Evolutionary conservation across 2,888 invertebrate species (phyloP).

Genomic region (Melipona bicolor): DNA sequence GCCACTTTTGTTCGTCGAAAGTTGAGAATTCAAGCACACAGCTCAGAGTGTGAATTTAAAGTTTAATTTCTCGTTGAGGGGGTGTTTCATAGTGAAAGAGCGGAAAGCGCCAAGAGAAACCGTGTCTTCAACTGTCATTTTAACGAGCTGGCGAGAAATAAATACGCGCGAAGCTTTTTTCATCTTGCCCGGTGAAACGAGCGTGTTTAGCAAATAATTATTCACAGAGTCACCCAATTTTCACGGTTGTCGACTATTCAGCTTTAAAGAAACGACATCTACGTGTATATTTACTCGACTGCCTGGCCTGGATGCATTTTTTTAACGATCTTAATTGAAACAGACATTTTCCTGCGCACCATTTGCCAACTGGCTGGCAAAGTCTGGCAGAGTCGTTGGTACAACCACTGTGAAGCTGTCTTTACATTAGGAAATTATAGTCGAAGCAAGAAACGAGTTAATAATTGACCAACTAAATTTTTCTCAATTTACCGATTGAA

Average conservation of each 20-base stretch:
- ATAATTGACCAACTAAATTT: too few relatives aligned
- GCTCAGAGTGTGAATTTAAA: background rate
- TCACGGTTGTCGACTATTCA: slow-evolving; percentile 2
- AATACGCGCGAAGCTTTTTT: background rate
- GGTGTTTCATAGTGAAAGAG: background rate
- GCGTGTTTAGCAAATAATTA: slow-evolving; percentile 29
- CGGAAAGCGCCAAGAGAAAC: too few relatives aligned
- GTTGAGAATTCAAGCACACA: background rate
- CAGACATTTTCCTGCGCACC: slow-evolving; percentile 35
- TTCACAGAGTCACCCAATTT: slow-evolving; percentile 16
- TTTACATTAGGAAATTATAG: too few relatives aligned
- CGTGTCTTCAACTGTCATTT: background rate
- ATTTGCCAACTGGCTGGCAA: slow-evolving; percentile 17
- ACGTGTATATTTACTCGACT: background rate
- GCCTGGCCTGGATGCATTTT: slow-evolving; percentile 27
- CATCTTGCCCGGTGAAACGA: background rate
- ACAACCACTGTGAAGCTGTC: background rate
- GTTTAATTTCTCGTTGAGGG: background rate
- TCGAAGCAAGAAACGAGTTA: too few relatives aligned
- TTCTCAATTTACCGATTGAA: too few relatives aligned
- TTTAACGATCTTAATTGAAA: slow-evolving; percentile 50
- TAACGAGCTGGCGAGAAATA: background rate
- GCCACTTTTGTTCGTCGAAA: background rate
- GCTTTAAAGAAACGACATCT: background rate
- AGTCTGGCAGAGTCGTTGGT: background rate